Evolutionary conservation across 2,113 vertebrate genomes (phyloP).

Genomic region (Labrus mixtus): DNA sequence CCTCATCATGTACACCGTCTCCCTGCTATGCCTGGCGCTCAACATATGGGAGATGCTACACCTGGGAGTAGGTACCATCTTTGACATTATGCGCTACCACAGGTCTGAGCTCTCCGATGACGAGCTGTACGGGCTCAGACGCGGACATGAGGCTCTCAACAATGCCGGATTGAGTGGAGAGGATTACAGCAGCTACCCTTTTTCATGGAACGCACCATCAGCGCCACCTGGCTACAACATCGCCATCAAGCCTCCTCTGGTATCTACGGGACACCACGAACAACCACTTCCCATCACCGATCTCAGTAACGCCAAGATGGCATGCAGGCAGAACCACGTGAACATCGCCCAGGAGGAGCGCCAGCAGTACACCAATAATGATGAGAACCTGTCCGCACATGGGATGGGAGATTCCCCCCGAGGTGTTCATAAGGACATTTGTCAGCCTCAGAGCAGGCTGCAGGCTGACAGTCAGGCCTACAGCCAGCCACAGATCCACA

Average conservation of each 20-base stretch:
- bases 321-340: slow-evolving; percentile 91
- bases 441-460: slow-evolving; percentile 86
- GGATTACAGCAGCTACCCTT: slow-evolving; percentile 87
- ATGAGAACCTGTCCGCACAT: slow-evolving; percentile 83
- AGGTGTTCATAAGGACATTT: slow-evolving; percentile 84
- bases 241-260: slow-evolving; percentile 82
- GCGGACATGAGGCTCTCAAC: slow-evolving; percentile 7
- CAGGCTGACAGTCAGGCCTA: slow-evolving; percentile 87
- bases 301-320: slow-evolving; percentile 88
- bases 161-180: slow-evolving; percentile 52
- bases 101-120: slow-evolving; percentile 77
- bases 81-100: slow-evolving; percentile 86
- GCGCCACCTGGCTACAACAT: slow-evolving; percentile 93
- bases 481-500: slow-evolving; percentile 66
- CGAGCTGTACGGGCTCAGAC: slow-evolving; percentile 68
- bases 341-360: slow-evolving; percentile 89
- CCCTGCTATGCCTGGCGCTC: slow-evolving; percentile 89
- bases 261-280: slow-evolving; percentile 63
- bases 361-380: slow-evolving; percentile 86
- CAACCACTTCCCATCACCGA: slow-evolving; percentile 87
- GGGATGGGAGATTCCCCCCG: slow-evolving; percentile 72
- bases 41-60: slow-evolving; percentile 97
- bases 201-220: slow-evolving; percentile 89
- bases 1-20: slow-evolving; percentile 94
- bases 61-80: slow-evolving; percentile 91